Conservation (phyloP, 2,888 invertebrate species). For the Carterocephalus palaemon region DNA sequence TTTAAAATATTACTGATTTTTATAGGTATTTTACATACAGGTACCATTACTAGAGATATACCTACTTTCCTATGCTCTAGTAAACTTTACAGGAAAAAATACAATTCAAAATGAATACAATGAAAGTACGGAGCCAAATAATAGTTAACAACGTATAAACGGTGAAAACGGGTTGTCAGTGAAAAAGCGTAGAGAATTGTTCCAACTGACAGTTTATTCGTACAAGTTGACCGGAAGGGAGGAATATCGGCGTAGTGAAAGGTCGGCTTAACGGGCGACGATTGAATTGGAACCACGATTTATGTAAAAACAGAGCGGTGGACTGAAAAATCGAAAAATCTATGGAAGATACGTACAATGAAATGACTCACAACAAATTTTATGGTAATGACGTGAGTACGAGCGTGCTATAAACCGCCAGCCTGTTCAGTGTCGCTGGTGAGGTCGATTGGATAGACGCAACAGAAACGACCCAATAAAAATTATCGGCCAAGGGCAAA, state of each 20-base stretch:
- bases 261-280: conserved; percentile 20
- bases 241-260: conserved; percentile 17
- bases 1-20: no score
- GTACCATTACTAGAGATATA: no score
- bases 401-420: no score
- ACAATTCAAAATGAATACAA: conserved; percentile 16
- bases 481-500: no score
- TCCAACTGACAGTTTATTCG: conserved; percentile 32
- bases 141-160: conserved; percentile 12
- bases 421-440: no score
- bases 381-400: background rate
- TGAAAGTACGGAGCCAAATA: conserved; percentile 23
- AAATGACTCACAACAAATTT: conserved; percentile 3
- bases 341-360: no score
- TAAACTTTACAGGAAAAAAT: no score
- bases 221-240: conserved; percentile 26
- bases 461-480: no score
- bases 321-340: conserved; percentile 4
- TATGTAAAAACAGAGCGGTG: conserved; percentile 12
- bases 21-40: no score
- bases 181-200: conserved; percentile 29
- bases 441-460: no score
- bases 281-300: conserved; percentile 22
- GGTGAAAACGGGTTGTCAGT: conserved; percentile 20
- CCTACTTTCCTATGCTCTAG: no score